Evolutionary conservation across 2,113 vertebrate genomes (phyloP).

Genomic region (Prunella fulvescens): DNA sequence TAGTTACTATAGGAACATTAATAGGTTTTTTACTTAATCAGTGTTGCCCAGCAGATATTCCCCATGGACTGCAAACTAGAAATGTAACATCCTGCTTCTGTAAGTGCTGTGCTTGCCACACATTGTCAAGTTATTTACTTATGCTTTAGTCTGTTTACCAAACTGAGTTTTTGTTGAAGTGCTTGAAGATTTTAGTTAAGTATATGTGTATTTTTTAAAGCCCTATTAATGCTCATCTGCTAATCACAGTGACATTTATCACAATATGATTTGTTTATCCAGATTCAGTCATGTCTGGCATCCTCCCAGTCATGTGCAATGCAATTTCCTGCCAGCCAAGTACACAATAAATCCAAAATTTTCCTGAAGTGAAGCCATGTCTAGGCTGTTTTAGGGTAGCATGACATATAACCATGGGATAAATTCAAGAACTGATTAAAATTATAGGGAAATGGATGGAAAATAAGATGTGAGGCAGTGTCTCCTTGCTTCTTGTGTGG

Average conservation of each 20-base stretch:
- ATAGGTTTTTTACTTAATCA: background rate
- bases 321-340: background rate
- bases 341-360: background rate
- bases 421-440: background rate
- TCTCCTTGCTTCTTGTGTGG: background rate
- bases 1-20: background rate
- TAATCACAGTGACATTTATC: background rate
- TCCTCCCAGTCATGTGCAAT: rapidly evolving
- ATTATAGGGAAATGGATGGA: background rate
- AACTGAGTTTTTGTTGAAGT: background rate
- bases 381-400: background rate
- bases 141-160: background rate
- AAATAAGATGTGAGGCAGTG: background rate
- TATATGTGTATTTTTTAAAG: background rate
- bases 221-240: background rate
- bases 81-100: background rate
- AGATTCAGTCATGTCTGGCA: background rate
- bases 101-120: background rate
- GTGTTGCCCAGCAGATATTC: background rate
- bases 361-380: background rate
- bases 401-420: rapidly evolving
- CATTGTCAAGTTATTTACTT: background rate
- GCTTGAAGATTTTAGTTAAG: background rate
- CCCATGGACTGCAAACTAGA: background rate
- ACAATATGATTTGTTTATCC: background rate